Conservation (phyloP, 2,888 invertebrate genomes). For the Ptychoptera albimana region DNA sequence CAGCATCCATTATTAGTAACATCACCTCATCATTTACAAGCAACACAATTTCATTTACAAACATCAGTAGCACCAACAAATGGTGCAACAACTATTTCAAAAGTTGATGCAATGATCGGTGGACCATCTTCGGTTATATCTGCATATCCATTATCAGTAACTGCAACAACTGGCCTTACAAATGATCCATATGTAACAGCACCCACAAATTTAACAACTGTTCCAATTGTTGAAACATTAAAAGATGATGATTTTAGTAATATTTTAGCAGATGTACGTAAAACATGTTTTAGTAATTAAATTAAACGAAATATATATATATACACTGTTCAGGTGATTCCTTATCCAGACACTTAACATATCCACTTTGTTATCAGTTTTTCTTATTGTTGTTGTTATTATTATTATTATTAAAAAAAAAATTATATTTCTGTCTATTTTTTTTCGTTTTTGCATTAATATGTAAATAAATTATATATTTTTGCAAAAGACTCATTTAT, state of each 20-base stretch:
- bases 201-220: not conserved
- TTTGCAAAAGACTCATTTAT: no score
- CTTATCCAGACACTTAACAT: no score
- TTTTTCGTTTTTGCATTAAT: no score
- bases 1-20: constrained; percentile 8
- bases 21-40: constrained; percentile 4
- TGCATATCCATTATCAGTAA: constrained; percentile 25
- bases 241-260: constrained; percentile 80
- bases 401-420: no score
- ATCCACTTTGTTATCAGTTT: no score
- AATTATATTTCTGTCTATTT: no score
- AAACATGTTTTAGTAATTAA: constrained; percentile 72
- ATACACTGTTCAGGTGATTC: not conserved
- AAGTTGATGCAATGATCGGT: constrained; percentile 14
- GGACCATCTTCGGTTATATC: constrained; percentile 19
- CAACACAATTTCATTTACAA: constrained; percentile 6
- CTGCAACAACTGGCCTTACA: constrained; percentile 30
- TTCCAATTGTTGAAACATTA: constrained; percentile 33
- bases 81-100: constrained; percentile 16
- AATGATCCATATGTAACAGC: not conserved
- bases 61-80: constrained; percentile 8
- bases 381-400: no score
- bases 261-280: constrained; percentile 72
- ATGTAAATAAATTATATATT: no score
- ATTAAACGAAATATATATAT: not conserved